Evolutionary conservation across 1,140 invertebrate species (phyloP), one percentile per base, ranked within the genome.

Genomic region (Papilio xuthus): DNA sequence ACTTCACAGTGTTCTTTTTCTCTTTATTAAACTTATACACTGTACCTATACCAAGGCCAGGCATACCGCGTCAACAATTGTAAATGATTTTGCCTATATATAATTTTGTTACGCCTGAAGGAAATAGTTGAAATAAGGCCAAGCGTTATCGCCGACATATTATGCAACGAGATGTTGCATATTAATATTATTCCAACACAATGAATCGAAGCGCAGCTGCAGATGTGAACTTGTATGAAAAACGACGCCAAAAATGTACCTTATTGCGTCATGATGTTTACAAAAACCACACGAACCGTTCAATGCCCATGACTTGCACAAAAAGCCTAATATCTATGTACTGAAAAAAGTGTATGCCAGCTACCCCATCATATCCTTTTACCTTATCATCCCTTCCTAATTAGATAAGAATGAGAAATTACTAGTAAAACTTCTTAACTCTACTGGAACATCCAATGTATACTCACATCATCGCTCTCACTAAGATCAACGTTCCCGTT

Each of bases 401-500:
- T 15, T 47, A 47, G 44, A 47, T 15, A 18, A 47, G 15, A 4
- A 47, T 12, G 9, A 12, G 15, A 47, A 47, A 47, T 47, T 4
- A 4, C 8, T 44, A 9, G 32, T 44, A 44, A 3, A 10, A 10
- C 42, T 44, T 9, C 2, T n/a, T 13, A 44, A 9, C 42, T 6
- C 42, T 44, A 53, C n/a, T 74, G 69, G 69, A 72, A 77, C 15
- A 47, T 13, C 18, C 32, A 32, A 32, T 32, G 20, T 26, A 26
- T 79, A 93, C 96, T 95, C 95, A 98, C 98, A 95, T 99, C 98
- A 94, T 98, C 97, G 80, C 98, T 98, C 95, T 99, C 98, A 79
- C 97, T 97, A 60, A 98, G 95, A 94, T 99, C 98, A 78, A 99
- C 97, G 93, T 98, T 98, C 77, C 98, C 98, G 95, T 99, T 98